Evolutionary conservation across 1,140 invertebrate genomes (phyloP).

Genomic region (Neodiprion pinetum): DNA sequence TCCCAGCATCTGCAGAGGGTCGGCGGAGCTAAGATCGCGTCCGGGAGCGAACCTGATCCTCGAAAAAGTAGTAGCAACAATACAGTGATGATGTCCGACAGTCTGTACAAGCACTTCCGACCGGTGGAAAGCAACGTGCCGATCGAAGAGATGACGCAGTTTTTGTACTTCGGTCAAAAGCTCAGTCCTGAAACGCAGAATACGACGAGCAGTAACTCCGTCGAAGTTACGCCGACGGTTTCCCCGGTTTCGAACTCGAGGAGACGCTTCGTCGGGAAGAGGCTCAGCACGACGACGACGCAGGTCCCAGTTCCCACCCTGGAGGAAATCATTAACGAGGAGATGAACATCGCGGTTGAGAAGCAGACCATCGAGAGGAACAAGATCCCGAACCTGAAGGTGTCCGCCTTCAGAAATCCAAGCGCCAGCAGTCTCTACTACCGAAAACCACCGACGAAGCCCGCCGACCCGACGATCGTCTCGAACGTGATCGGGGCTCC

Average conservation of each 20-base stretch:
- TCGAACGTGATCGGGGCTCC: conserved; percentile 47
- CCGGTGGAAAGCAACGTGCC: conserved; percentile 69
- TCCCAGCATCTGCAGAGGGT: neutral
- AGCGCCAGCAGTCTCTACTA: conserved; percentile 39
- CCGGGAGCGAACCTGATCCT: conserved; percentile 32
- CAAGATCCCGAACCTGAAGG: conserved; percentile 47
- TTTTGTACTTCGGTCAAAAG: conserved; percentile 75
- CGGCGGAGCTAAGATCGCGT: conserved; percentile 25
- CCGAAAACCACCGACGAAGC: conserved; percentile 35
- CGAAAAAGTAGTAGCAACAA: conserved; percentile 44
- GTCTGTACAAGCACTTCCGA: conserved; percentile 69
- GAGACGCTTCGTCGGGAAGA: conserved; percentile 47
- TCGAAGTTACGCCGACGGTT: conserved; percentile 36
- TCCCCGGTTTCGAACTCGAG: conserved; percentile 37
- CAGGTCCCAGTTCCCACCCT: conserved; percentile 27
- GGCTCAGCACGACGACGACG: conserved; percentile 34
- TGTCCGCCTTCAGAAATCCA: conserved; percentile 32
- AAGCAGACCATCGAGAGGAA: conserved; percentile 45
- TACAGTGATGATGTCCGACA: conserved; percentile 63
- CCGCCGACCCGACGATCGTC: conserved; percentile 45
- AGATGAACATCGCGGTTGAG: conserved; percentile 47
- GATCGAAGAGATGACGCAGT: conserved; percentile 72
- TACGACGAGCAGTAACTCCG: conserved; percentile 32
- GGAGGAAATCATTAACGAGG: conserved; percentile 49
- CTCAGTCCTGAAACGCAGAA: conserved; percentile 55